Evolutionary conservation across 2,797 vertebrate species (phyloP), one percentile per base, ranked within the genome.

Genomic region (Mormyrus hasselquistii): DNA sequence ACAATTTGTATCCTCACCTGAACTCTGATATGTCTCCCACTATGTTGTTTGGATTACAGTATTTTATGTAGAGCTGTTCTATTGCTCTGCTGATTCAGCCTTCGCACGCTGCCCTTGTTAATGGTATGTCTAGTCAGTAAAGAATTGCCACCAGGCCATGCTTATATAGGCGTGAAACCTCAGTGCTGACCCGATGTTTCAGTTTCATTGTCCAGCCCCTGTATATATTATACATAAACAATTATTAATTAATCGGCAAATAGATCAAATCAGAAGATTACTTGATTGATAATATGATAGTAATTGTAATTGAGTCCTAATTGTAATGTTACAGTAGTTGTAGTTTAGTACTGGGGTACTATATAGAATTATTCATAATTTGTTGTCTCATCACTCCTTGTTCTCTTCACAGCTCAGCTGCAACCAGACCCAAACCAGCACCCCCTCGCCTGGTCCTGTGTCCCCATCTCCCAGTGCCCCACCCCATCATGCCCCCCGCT

Each of bases 371-470:
- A n/a, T 83, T 22, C 62, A n/a, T 83, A 88, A 83, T 83, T 88
- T 59, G 2, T 41, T 44, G 53, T 38, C 7, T 44, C 55, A 87
- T 59, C 14, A n/a, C 3, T n/a, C 53, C 5, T 14, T 93, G 93
- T 92, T 88, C 94, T 92, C 94, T 90, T 53, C 87, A 91, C 92
- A 92, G 92, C 95, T 95, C 91, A 92, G 90, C 65, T 91, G 93
- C 92, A 93, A 92, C 93, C 93, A 94, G 89, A 95, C 89, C 8
- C 95, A 95, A 94, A 93, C 92, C 57, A 93, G 95, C 91, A 94
- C 93, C 91, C 94, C 95, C 82, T 92, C 94, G 5, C 94, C 93
- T 89, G 93, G 94, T 86, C 94, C 87, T 86, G 86, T 92, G n/a
- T 92, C 93, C 22, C 92, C 93, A 76, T 93, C 95, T 86, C 93